phyloP scores from a whole-genome alignment of 2,113 vertebrate species.

The Chamaetylas fuelleborni region DNA sequence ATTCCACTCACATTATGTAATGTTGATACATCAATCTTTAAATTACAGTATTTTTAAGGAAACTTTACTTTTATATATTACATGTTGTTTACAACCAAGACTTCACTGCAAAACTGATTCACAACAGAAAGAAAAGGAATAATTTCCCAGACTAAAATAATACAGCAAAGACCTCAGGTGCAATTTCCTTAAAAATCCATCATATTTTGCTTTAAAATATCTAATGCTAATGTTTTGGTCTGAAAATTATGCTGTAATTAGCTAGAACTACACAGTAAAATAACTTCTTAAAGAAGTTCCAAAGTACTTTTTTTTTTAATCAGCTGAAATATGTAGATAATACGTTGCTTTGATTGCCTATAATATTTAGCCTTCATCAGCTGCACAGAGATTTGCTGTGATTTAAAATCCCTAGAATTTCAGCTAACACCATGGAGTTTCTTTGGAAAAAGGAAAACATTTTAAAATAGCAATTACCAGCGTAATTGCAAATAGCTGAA shows the following conservation, averaged over 20 bases:
- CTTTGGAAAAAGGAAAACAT: slow-evolving; percentile 73
- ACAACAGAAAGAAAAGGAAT: background rate
- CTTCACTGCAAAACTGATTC: background rate
- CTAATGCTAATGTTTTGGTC: background rate
- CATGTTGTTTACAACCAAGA: background rate
- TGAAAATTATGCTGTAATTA: slow-evolving; percentile 34
- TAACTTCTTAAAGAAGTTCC: slow-evolving; percentile 31
- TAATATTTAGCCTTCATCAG: slow-evolving; percentile 75
- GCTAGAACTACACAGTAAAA: slow-evolving; percentile 24
- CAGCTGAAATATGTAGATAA: slow-evolving; percentile 77
- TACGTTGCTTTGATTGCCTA: slow-evolving; percentile 73
- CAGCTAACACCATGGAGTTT: slow-evolving; percentile 65
- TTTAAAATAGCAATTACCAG: slow-evolving; percentile 79
- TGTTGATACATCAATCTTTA: background rate
- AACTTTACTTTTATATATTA: background rate
- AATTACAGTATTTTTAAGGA: background rate
- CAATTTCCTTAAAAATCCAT: background rate
- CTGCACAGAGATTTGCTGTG: slow-evolving; percentile 66
- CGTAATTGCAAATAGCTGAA: slow-evolving; percentile 74
- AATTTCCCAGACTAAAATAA: background rate
- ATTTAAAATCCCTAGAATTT: slow-evolving; percentile 75
- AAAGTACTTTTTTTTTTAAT: slow-evolving; percentile 65
- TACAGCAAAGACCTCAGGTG: background rate
- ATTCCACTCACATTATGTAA: background rate
- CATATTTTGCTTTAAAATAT: slow-evolving; percentile 19